Evolutionary conservation across 2,113 vertebrate genomes (phyloP), one percentile per base, ranked within the genome.

Genomic region (Psettodes erumei): DNA sequence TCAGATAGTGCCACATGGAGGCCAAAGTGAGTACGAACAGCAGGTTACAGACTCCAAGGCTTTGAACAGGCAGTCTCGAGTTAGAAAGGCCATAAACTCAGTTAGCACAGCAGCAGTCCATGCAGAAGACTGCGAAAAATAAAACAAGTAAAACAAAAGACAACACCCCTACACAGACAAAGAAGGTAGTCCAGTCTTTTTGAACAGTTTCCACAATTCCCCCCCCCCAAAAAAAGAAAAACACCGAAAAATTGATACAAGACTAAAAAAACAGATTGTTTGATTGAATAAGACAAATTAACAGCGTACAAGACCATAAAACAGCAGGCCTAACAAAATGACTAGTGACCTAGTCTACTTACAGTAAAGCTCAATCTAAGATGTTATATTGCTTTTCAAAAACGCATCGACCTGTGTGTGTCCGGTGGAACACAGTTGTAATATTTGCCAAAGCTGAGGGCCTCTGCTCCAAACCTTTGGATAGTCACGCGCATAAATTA

Each of bases 401-500:
- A 67, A 56, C 48, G 28, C 47, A 45, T 66, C 35, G 15, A 82
- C 68, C n/a, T n/a, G n/a, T n/a, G 19, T 8, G 16, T 21, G 35
- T 51, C 33, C 0, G 0, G 21, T 6, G 37, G n/a, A n/a, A n/a
- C n/a, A n/a, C n/a, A n/a, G n/a, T n/a, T n/a, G n/a, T n/a, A n/a
- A n/a, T n/a, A n/a, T n/a, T n/a, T n/a, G n/a, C n/a, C n/a, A n/a
- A 70, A 59, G 42, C 54, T 23, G 61, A 70, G 45, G n/a, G n/a
- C n/a, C n/a, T n/a, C 71, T 19, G 79, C 72, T 72, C 56, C 68
- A 72, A 84, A 83, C 59, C 66, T 79, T 74, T 75, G 77, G 84
- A 91, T 87, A 88, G 86, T 88, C 88, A 64, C 70, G 60, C 75
- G 69, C 90, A 92, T 92, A 93, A 93, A 88, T 93, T 79, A 93